These are phyloP conservation scores for Megalopta genalis DNA, from an alignment of 1,140 invertebrate species.

Conservation along the genomic window DNA sequence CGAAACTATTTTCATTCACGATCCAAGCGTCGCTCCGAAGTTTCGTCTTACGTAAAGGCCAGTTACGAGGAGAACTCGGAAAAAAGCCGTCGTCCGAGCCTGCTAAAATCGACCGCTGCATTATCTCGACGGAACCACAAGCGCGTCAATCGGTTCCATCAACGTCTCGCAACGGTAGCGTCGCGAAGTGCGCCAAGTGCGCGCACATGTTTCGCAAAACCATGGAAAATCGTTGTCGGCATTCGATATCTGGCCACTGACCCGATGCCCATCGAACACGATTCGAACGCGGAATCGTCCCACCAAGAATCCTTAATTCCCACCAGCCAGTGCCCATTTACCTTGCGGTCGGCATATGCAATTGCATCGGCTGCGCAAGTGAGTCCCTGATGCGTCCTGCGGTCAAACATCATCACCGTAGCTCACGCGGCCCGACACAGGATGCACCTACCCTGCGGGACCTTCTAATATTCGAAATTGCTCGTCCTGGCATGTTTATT, in stretches of 20 bases:
- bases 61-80: not conserved
- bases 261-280: not conserved
- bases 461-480: conserved; percentile 76
- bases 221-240: conserved; percentile 20
- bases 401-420: conserved; percentile 77
- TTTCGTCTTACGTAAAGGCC: too few species aligned
- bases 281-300: conserved; percentile 5
- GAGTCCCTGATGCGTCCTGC: conserved; percentile 69
- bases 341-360: conserved; percentile 71
- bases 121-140: conserved; percentile 7
- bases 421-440: conserved; percentile 72
- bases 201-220: conserved; percentile 2
- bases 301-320: conserved; percentile 68
- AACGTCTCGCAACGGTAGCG: not conserved
- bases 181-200: not conserved
- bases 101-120: conserved; percentile 10
- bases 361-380: conserved; percentile 68
- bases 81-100: not conserved
- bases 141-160: conserved; percentile 21
- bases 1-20: too few species aligned
- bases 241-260: not conserved
- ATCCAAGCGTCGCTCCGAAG: too few species aligned
- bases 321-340: conserved; percentile 65
- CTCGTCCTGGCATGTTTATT: conserved; percentile 76
- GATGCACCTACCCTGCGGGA: conserved; percentile 70